A percentile compares a stretch with the other conserved stretches of the same genome.
phyloP scores from a whole-genome alignment of 2,888 invertebrate species.

The Scaptomyza cyrtandrae region DNA sequence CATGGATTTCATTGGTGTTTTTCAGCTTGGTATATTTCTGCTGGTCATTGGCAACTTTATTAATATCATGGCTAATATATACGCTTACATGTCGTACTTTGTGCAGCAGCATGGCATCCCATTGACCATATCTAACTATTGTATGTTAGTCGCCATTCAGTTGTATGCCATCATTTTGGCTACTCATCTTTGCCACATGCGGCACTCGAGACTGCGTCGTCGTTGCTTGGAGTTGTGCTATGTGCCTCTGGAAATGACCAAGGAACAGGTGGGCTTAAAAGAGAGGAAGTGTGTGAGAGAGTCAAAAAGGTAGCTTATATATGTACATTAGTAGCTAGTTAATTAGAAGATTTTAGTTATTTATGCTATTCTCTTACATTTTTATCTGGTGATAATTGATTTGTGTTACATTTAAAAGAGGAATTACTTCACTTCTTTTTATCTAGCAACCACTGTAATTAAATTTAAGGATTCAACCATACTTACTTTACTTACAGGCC shows the following conservation, averaged over 20 bases:
- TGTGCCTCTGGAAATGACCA: conserved; percentile 43
- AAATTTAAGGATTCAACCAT: too few species aligned
- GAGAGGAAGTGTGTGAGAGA: background rate
- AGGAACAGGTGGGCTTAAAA: conserved; percentile 38
- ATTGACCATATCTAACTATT: conserved; percentile 73
- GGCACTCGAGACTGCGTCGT: conserved; percentile 52
- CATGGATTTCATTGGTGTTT: conserved; percentile 42
- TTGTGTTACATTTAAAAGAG: background rate
- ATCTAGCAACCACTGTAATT: too few species aligned
- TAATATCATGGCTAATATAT: conserved; percentile 79
- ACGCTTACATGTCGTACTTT: conserved; percentile 79
- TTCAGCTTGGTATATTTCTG: conserved; percentile 75
- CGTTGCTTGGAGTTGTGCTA: conserved; percentile 58
- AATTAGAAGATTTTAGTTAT: too few species aligned
- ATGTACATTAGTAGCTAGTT: background rate
- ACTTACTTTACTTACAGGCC: conserved; percentile 53
- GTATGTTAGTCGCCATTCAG: conserved; percentile 60
- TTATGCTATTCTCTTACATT: too few species aligned
- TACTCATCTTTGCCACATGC: conserved; percentile 64
- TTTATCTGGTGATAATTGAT: too few species aligned
- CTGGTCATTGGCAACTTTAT: conserved; percentile 72
- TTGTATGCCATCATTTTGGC: conserved; percentile 66
- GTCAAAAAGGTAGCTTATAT: background rate
- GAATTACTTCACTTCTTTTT: too few species aligned
- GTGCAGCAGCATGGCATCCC: conserved; percentile 67